A percentile compares a stretch with the other conserved stretches of the same genome.
Conservation (phyloP, 2,888 invertebrate species). For the Entomobrya proxima region DNA sequence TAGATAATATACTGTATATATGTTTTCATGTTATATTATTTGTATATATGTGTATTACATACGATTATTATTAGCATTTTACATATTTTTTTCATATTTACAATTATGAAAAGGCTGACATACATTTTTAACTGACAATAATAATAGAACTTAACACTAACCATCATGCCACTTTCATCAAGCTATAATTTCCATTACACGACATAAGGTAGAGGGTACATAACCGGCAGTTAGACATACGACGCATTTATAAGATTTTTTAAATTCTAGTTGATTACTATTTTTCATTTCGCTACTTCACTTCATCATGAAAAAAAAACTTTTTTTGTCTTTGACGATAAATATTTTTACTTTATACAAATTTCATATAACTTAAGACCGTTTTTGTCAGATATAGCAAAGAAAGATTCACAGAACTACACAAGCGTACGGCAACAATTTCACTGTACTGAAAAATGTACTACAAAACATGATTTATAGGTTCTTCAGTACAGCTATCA, state of each 20-base stretch:
- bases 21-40: constrained; percentile 35
- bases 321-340: too few species aligned
- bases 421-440: neutral
- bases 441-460: neutral
- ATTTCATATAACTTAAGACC: too few species aligned
- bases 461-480: neutral
- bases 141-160: constrained; percentile 5
- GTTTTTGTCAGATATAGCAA: too few species aligned
- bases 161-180: neutral
- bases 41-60: neutral
- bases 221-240: neutral
- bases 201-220: neutral
- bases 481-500: too few species aligned
- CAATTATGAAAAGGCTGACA: constrained; percentile 33
- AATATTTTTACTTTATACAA: too few species aligned
- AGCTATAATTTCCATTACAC: too few species aligned
- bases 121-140: neutral
- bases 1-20: constrained; percentile 23
- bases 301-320: too few species aligned
- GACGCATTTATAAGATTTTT: neutral
- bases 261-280: neutral
- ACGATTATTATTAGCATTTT: neutral
- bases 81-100: constrained; percentile 16
- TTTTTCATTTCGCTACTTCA: neutral
- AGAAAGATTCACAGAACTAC: neutral